These are phyloP conservation scores for Papilio helenus DNA, from an alignment of 1,140 invertebrate species.

Conservation along the genomic window DNA sequence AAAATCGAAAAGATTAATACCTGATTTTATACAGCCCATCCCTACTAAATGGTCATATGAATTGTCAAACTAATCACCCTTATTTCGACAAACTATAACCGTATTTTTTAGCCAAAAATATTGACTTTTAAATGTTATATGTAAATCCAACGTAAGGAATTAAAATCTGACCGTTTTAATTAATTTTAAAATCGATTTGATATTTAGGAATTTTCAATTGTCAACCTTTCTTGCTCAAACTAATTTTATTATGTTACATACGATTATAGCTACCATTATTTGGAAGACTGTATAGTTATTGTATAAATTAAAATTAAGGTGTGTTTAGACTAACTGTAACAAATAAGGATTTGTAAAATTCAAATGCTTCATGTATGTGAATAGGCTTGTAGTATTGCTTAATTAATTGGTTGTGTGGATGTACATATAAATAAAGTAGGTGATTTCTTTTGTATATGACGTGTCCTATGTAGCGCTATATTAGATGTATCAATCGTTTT, in stretches of 20 bases:
- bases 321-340: slow-evolving; percentile 12
- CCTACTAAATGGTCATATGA: too few species aligned
- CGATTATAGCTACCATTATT: slow-evolving; percentile 42
- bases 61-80: too few species aligned
- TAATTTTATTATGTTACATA: slow-evolving; percentile 33
- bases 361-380: slow-evolving; percentile 34
- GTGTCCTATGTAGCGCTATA: not conserved
- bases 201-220: not conserved
- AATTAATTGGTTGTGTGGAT: slow-evolving; percentile 70
- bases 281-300: slow-evolving; percentile 55
- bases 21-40: too few species aligned
- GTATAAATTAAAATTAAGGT: slow-evolving; percentile 51
- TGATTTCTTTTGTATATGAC: slow-evolving; percentile 13
- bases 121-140: too few species aligned
- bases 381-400: slow-evolving; percentile 50
- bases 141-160: too few species aligned
- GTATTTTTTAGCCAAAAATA: too few species aligned
- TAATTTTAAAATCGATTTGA: not conserved
- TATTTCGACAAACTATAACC: too few species aligned
- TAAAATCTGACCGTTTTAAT: too few species aligned
- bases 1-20: too few species aligned
- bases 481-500: not conserved
- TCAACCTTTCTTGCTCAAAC: slow-evolving; percentile 22
- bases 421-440: slow-evolving; percentile 57
- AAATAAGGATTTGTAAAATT: not conserved